These are phyloP conservation scores for Eulimnadia texana DNA, from an alignment of 1,140 invertebrate species.

Conservation along the genomic window DNA sequence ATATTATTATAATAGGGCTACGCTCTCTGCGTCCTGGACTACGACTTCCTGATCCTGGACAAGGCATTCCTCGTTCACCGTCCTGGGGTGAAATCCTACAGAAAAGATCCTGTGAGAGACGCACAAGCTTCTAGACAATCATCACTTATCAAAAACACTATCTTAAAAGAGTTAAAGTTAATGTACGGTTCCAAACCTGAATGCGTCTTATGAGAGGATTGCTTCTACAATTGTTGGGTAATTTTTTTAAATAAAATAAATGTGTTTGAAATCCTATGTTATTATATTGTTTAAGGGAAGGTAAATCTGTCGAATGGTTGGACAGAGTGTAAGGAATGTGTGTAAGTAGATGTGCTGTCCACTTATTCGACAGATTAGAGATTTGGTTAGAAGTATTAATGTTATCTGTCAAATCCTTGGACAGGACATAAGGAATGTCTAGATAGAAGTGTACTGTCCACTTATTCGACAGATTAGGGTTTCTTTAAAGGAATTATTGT, in stretches of 20 bases:
- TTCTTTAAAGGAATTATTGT: no score
- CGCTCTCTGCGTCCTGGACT: constrained; percentile 19
- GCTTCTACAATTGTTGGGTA: background rate
- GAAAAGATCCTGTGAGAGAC: constrained; percentile 56
- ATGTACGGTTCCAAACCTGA: constrained; percentile 63
- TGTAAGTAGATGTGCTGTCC: no score
- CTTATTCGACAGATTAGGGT: no score
- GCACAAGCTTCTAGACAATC: constrained; percentile 61
- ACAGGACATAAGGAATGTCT: no score
- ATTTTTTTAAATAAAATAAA: background rate
- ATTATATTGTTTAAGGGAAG: no score
- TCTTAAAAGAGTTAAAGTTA: constrained; percentile 65
- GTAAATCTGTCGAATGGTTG: no score
- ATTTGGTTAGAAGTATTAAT: no score
- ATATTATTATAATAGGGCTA: constrained; percentile 17
- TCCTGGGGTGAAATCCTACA: constrained; percentile 25
- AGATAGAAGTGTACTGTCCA: no score
- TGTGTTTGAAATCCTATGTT: no score
- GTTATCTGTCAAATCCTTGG: no score
- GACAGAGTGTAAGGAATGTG: no score
- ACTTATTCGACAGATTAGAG: no score
- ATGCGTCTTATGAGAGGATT: constrained; percentile 46
- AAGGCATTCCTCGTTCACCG: constrained; percentile 40
- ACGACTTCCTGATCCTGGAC: constrained; percentile 50
- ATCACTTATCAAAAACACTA: constrained; percentile 59